Evolutionary conservation across 2,797 vertebrate species (phyloP).

Genomic region (Pampus argenteus): DNA sequence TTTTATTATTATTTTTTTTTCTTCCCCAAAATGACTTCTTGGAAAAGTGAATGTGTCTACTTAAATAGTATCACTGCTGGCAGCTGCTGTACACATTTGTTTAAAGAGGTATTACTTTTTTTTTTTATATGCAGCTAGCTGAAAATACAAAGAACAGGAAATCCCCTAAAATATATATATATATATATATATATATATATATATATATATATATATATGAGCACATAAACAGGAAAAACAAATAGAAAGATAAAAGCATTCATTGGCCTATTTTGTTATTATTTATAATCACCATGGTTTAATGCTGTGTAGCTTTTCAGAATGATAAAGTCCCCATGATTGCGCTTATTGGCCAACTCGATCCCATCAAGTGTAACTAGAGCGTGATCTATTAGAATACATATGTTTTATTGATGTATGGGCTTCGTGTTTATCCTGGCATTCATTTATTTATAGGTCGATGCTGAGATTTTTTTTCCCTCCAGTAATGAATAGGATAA

Average conservation of each 20-base stretch:
- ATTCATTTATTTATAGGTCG: conserved; percentile 85
- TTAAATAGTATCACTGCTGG: conserved; percentile 12
- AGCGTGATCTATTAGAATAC: conserved; percentile 84
- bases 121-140: neutral
- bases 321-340: conserved; percentile 72
- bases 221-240: conserved; percentile 33
- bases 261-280: conserved; percentile 72
- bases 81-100: conserved; percentile 33
- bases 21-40: conserved; percentile 16
- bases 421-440: conserved; percentile 79
- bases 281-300: conserved; percentile 72
- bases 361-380: conserved; percentile 82
- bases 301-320: conserved; percentile 66
- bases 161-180: conserved; percentile 28
- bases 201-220: too few relatives aligned
- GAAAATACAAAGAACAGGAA: conserved; percentile 23
- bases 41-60: neutral
- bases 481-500: conserved; percentile 85
- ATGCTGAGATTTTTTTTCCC: conserved; percentile 76
- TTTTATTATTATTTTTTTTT: neutral
- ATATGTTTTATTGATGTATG: conserved; percentile 85
- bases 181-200: too few relatives aligned
- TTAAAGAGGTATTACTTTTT: conserved; percentile 22
- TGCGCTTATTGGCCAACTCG: conserved; percentile 76
- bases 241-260: conserved; percentile 57